phyloP scores from a whole-genome alignment of 2,888 invertebrate species.

The Cheilosia scutellata region DNA sequence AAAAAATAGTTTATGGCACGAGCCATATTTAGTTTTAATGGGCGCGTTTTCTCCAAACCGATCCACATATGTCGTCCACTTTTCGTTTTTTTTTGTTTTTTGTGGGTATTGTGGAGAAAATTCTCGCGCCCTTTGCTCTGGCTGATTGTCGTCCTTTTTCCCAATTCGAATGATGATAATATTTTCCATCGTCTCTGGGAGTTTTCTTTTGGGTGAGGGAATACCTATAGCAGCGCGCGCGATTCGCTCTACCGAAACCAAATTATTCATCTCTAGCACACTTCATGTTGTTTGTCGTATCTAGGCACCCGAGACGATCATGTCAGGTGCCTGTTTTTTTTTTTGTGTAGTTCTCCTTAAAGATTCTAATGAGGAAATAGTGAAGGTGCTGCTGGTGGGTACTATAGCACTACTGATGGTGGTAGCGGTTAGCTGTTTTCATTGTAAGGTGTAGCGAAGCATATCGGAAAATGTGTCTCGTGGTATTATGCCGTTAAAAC shows the following conservation, averaged over 20 bases:
- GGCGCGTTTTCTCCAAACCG: neutral
- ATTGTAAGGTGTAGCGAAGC: conserved; percentile 65
- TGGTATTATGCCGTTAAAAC: conserved; percentile 50
- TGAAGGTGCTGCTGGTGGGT: conserved; percentile 34
- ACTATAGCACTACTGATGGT: too few species aligned
- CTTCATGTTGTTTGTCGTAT: conserved; percentile 55
- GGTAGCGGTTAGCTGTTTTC: conserved; percentile 54
- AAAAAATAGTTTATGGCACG: conserved; percentile 63
- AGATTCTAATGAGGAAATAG: conserved; percentile 66
- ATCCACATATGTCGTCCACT: conserved; percentile 58
- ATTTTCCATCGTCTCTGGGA: conserved; percentile 11
- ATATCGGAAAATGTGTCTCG: conserved; percentile 64
- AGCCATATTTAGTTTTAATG: conserved; percentile 62
- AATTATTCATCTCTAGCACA: conserved; percentile 75
- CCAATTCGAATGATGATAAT: conserved; percentile 44
- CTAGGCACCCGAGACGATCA: conserved; percentile 65
- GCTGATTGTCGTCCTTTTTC: conserved; percentile 33
- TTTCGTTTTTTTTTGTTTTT: neutral
- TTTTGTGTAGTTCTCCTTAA: conserved; percentile 2
- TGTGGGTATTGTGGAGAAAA: conserved; percentile 41
- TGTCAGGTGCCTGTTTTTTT: conserved; percentile 67
- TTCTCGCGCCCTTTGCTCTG: conserved; percentile 49
- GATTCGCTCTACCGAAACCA: conserved; percentile 67
- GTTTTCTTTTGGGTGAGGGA: conserved; percentile 37
- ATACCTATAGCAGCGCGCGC: conserved; percentile 44